Evolutionary conservation across 2,113 vertebrate genomes (phyloP).

Genomic region (Catharus fuscescens): DNA sequence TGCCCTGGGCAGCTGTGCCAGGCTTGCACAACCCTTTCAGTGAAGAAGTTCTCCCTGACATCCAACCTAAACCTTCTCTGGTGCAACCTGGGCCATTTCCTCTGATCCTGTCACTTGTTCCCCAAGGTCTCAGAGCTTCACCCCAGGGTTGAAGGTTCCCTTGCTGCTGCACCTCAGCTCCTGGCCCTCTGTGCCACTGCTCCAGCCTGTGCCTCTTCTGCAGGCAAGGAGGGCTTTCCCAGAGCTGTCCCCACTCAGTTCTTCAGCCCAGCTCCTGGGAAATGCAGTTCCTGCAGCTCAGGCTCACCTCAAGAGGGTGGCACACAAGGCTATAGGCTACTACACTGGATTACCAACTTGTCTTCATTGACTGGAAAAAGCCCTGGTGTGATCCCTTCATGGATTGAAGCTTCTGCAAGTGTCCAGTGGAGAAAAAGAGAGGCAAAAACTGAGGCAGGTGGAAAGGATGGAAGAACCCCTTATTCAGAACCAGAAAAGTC

Average conservation of each 20-base stretch:
- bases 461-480: background rate
- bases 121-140: background rate
- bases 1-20: background rate
- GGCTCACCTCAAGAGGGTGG: fast-evolving
- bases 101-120: fast-evolving
- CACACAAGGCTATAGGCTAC: background rate
- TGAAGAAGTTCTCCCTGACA: background rate
- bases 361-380: background rate
- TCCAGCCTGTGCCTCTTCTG: background rate
- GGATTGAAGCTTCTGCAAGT: background rate
- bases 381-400: background rate
- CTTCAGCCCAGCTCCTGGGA: background rate
- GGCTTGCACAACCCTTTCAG: background rate
- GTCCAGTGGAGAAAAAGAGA: background rate
- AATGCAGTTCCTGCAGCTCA: background rate
- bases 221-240: background rate
- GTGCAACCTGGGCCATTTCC: background rate
- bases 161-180: background rate
- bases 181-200: background rate
- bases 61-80: background rate
- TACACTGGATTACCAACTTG: background rate
- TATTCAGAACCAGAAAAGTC: background rate
- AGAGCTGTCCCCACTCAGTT: background rate
- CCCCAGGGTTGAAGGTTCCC: background rate
- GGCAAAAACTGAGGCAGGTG: background rate